Percentiles rank a stretch among this genome's conserved stretches.
Conservation (phyloP, 2,888 invertebrate genomes). For the Macaria notata region DNA sequence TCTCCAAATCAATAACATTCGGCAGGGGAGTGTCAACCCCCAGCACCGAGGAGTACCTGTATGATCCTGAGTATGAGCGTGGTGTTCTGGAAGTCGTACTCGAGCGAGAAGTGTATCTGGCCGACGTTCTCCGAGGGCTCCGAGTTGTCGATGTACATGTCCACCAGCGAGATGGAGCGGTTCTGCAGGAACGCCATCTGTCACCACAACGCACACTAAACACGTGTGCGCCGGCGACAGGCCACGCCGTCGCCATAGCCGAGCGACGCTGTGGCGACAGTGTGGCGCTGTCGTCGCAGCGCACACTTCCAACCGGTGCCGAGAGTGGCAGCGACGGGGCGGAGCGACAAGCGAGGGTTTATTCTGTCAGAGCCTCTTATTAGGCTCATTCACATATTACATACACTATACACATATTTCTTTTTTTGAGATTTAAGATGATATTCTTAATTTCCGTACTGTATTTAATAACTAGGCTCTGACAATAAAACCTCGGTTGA, state of each 20-base stretch:
- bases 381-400: too few species aligned
- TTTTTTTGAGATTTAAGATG: too few species aligned
- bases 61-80: conserved; percentile 94
- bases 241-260: too few species aligned
- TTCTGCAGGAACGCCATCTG: conserved; percentile 90
- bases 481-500: not conserved
- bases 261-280: too few species aligned
- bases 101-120: conserved; percentile 96
- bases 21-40: too few species aligned
- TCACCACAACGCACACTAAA: conserved; percentile 52
- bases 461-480: too few species aligned
- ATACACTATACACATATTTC: too few species aligned
- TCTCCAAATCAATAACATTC: too few species aligned
- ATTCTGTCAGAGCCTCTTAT: not conserved
- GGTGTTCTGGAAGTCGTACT: conserved; percentile 96
- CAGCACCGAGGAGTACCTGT: conserved; percentile 81
- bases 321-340: conserved; percentile 15
- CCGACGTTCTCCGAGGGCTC: conserved; percentile 97
- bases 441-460: too few species aligned
- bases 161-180: conserved; percentile 94
- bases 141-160: conserved; percentile 97
- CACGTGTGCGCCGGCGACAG: too few species aligned
- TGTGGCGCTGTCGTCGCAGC: conserved; percentile 24
- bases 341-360: not conserved
- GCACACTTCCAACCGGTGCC: conserved; percentile 38